Conservation (phyloP, 2,888 invertebrate species). For the Unio delphinus region DNA sequence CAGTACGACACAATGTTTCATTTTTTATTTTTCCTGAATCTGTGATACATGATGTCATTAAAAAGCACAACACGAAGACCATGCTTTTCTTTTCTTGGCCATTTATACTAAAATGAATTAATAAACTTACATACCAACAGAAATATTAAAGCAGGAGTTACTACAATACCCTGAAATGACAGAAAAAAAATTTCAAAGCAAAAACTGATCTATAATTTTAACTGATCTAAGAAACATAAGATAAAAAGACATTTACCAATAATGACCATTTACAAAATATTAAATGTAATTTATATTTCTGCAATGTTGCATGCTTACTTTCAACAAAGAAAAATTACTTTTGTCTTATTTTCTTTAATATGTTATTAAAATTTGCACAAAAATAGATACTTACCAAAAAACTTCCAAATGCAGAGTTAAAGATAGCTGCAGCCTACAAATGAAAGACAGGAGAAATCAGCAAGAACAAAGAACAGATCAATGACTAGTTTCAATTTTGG, state of each 20-base stretch:
- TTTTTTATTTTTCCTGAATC: too few relatives aligned
- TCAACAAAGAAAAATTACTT: background rate
- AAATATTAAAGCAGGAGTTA: constrained; percentile 75
- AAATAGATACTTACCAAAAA: constrained; percentile 72
- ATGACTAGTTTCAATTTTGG: background rate
- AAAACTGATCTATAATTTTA: background rate
- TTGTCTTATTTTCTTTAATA: background rate
- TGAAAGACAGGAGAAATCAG: background rate
- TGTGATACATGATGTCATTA: too few relatives aligned
- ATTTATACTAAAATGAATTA: background rate
- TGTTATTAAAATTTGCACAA: background rate
- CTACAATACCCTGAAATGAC: constrained; percentile 71
- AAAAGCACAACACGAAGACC: too few relatives aligned
- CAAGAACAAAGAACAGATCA: background rate
- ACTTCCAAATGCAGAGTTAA: constrained; percentile 77
- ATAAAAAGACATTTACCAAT: background rate
- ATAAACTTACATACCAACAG: constrained; percentile 72
- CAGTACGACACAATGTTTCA: too few relatives aligned
- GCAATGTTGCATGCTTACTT: background rate
- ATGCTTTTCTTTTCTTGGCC: too few relatives aligned
- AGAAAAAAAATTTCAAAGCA: constrained; percentile 2
- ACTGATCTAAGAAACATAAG: background rate
- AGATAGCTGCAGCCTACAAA: constrained; percentile 74
- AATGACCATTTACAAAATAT: background rate
- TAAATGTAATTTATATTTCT: background rate